Evolutionary conservation across 2,888 invertebrate species (phyloP), one percentile per base, ranked within the genome.

Genomic region (Boloria euphrosyne): DNA sequence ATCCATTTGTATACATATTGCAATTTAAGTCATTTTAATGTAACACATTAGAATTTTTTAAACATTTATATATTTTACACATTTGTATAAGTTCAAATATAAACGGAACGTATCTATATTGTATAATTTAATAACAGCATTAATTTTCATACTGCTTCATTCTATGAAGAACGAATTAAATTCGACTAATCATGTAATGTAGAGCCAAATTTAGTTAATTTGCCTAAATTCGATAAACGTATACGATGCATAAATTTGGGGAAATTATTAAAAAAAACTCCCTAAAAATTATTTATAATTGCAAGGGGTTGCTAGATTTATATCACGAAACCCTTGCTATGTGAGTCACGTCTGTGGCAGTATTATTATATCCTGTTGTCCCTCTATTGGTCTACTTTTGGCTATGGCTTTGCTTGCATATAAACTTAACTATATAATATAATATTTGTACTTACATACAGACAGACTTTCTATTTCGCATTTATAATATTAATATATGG

Each of bases 321-420:
- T 57, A 57, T 57, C 57, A 27, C 22, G 22, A 4, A 46, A 46
- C 57, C 57, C 57, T 57, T 57, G 46, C n/a, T n/a, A 57, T 57
- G 57, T 57, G 57, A 57, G 57, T 57, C 57, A 57, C 57, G 46
- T 57, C 31, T 46, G 57, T 44, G 54, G 17, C 55, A 57, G 55
- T 43, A 43, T 43, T 22, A 38, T 38, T 38, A 46, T 46, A 46
- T 57, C 57, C 57, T 57, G 57, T 57, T 57, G 46, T 22, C 44
- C 22, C 27, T 57, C 46, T 46, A 27, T 46, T 46, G 44, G 57
- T n/a, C 44, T 18, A 10, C 57, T n/a, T 57, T 57, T 57, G 27
- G 44, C 46, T 57, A 46, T 22, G 57, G 22, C 57, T 57, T 57
- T 57, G 57, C 46, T 57, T 22, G 27, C 3, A 16, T n/a, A 57